A percentile compares a stretch with the other conserved stretches of the same genome.
phyloP scores from a whole-genome alignment of 2,113 vertebrate species.

The Microcebus murinus region DNA sequence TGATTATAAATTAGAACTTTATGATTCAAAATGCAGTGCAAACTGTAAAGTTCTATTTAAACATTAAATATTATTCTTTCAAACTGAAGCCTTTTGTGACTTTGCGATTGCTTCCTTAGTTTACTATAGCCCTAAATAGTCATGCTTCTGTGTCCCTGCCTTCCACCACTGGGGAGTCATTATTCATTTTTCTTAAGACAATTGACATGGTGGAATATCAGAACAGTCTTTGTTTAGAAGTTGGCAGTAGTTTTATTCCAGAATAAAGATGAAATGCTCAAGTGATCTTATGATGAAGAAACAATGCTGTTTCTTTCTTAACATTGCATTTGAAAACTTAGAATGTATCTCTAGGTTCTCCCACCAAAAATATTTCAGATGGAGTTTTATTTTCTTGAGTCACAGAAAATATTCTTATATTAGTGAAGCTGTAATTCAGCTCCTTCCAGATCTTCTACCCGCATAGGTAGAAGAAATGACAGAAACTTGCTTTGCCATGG shows the following conservation, averaged over 20 bases:
- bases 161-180: not conserved
- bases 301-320: slow-evolving; percentile 38
- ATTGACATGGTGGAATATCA: slow-evolving; percentile 11
- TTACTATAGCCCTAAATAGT: not conserved
- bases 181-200: slow-evolving; percentile 52
- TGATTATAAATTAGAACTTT: slow-evolving; percentile 41
- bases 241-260: slow-evolving; percentile 35
- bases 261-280: slow-evolving; percentile 41
- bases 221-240: slow-evolving; percentile 43
- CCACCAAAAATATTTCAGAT: slow-evolving; percentile 31
- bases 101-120: not conserved
- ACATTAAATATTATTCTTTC: slow-evolving; percentile 35
- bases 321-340: slow-evolving; percentile 48
- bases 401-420: slow-evolving; percentile 26
- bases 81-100: not conserved
- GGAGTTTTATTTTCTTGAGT: slow-evolving; percentile 64
- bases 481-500: rapidly evolving
- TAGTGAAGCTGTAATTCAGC: slow-evolving; percentile 1
- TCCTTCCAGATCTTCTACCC: not conserved
- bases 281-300: slow-evolving; percentile 36
- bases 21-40: not conserved
- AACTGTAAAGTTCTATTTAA: not conserved
- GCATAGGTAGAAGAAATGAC: not conserved
- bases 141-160: not conserved
- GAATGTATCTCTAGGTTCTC: slow-evolving; percentile 55